Conservation (phyloP, 2,797 vertebrate species). For the Euphonia xanthogaster region DNA sequence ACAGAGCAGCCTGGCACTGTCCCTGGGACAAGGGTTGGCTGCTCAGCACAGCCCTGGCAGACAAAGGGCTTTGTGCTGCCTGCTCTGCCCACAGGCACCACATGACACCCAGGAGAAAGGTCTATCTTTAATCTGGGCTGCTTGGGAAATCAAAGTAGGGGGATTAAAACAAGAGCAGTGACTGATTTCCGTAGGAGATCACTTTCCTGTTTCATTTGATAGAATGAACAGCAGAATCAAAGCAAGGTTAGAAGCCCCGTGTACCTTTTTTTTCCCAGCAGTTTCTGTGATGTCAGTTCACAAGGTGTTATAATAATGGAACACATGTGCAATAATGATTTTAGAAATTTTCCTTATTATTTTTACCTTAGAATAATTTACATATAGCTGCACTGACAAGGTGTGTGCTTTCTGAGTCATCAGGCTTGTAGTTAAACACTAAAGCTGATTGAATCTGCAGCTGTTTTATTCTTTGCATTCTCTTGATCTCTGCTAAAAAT, state of each 20-base stretch:
- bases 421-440: neutral
- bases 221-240: constrained; percentile 74
- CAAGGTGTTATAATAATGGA: constrained; percentile 44
- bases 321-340: neutral
- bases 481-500: neutral
- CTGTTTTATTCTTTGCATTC: neutral
- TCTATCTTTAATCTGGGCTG: constrained; percentile 71
- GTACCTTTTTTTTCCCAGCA: constrained; percentile 14
- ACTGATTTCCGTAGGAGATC: constrained; percentile 69
- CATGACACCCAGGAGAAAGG: constrained; percentile 41
- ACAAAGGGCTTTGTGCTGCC: constrained; percentile 72
- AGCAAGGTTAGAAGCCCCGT: constrained; percentile 53
- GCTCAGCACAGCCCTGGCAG: constrained; percentile 46
- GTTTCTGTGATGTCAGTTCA: constrained; percentile 70
- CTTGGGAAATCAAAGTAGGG: constrained; percentile 69
- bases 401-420: neutral
- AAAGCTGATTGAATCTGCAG: neutral
- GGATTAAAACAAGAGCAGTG: constrained; percentile 71
- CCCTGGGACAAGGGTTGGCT: neutral
- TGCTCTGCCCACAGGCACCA: constrained; percentile 39
- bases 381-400: neutral
- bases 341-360: neutral
- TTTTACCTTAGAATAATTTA: neutral
- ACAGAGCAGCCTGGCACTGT: constrained; percentile 22
- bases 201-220: constrained; percentile 69